These are phyloP conservation scores for Oxygymnocypris stewartii DNA, from an alignment of 2,113 vertebrate species.

Conservation along the genomic window DNA sequence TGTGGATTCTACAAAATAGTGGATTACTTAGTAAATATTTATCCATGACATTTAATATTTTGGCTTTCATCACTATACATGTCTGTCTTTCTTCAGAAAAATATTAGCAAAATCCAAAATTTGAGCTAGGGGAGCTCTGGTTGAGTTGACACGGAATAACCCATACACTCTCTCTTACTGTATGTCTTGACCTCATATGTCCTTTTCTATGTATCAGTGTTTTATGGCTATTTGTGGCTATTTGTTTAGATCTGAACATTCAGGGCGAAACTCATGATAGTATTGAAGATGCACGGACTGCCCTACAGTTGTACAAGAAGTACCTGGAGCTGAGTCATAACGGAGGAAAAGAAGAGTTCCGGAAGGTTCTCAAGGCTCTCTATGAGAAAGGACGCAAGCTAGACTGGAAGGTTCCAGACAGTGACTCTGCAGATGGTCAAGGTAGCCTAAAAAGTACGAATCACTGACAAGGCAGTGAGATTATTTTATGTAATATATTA, in stretches of 20 bases:
- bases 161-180: neutral
- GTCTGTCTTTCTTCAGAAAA: too few relatives aligned
- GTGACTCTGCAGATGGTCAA: slow-evolving; percentile 83
- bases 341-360: slow-evolving; percentile 86
- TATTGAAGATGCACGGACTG: slow-evolving; percentile 94
- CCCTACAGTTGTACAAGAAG: slow-evolving; percentile 94
- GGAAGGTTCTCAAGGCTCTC: slow-evolving; percentile 92
- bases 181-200: neutral
- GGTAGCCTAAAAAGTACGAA: slow-evolving; percentile 90
- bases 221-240: neutral
- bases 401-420: slow-evolving; percentile 97
- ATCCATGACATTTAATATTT: too few relatives aligned
- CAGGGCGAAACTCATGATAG: slow-evolving; percentile 97
- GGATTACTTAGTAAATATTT: too few relatives aligned
- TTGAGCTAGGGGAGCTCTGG: too few relatives aligned
- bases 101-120: too few relatives aligned
- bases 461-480: slow-evolving; percentile 5
- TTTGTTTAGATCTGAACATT: slow-evolving; percentile 87
- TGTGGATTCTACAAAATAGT: too few relatives aligned
- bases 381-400: slow-evolving; percentile 96
- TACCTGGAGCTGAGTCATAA: slow-evolving; percentile 86
- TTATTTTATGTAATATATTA: neutral
- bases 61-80: too few relatives aligned
- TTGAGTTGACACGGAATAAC: too few relatives aligned
- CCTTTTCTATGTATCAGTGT: neutral